Evolutionary conservation across 1,140 invertebrate genomes (phyloP).

Genomic region (Bicyclus anynana): DNA sequence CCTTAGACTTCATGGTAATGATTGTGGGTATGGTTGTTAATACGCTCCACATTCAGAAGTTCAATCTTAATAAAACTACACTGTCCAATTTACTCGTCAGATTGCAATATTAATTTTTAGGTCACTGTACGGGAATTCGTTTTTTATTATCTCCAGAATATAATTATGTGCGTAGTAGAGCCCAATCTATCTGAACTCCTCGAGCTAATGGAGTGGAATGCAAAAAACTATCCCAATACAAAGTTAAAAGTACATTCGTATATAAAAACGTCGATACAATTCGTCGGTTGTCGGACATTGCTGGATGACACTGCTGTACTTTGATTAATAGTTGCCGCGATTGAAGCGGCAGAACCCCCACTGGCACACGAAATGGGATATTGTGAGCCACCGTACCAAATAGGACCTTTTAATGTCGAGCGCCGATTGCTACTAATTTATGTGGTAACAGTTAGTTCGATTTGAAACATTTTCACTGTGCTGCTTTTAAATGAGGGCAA

Average conservation of each 20-base stretch:
- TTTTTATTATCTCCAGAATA: neutral
- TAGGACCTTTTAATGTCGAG: conserved; percentile 61
- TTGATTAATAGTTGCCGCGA: conserved; percentile 72
- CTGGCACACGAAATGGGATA: conserved; percentile 72
- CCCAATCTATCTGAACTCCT: conserved; percentile 7
- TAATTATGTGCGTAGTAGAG: neutral
- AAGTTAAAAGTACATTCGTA: conserved; percentile 26
- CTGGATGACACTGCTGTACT: conserved; percentile 70
- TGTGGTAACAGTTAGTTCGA: conserved; percentile 7
- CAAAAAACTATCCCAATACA: conserved; percentile 23
- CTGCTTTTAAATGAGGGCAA: neutral
- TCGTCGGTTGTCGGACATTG: conserved; percentile 44
- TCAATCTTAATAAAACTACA: neutral
- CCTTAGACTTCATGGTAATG: neutral
- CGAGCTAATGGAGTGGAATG: conserved; percentile 19
- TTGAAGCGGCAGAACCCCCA: conserved; percentile 67
- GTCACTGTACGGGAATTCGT: neutral
- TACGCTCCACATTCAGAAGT: neutral
- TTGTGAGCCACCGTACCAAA: conserved; percentile 49
- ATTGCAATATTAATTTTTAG: neutral
- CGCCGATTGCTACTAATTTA: conserved; percentile 33
- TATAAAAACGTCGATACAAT: conserved; percentile 50
- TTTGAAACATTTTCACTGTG: neutral
- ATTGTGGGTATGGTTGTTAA: neutral
- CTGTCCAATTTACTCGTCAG: neutral